Evolutionary conservation across 2,797 vertebrate species (phyloP).

Genomic region (Rachycentron canadum): DNA sequence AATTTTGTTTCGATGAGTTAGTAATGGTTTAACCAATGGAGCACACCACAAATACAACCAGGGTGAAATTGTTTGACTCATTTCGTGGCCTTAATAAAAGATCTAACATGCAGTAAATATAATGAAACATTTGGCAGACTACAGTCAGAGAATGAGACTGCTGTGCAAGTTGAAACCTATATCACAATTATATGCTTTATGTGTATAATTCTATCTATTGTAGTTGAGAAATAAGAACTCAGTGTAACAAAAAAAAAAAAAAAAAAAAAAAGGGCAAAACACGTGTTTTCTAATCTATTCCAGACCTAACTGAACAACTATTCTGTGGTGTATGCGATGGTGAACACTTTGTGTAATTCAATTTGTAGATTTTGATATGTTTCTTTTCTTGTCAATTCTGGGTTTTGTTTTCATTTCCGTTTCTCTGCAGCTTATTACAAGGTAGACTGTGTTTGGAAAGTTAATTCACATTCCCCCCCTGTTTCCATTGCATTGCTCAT

Average conservation of each 20-base stretch:
- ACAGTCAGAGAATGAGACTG: background rate
- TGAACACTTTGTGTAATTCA: slow-evolving; percentile 5
- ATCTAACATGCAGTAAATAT: background rate
- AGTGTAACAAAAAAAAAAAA: background rate
- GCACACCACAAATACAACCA: background rate
- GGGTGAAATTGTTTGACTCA: background rate
- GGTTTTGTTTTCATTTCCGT: background rate
- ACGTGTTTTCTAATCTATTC: background rate
- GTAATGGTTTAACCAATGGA: background rate
- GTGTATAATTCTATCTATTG: background rate
- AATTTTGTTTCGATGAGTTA: background rate
- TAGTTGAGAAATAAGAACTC: background rate
- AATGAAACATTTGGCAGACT: background rate
- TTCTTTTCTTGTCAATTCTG: slow-evolving; percentile 8
- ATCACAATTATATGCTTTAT: background rate
- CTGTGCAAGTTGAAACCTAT: background rate
- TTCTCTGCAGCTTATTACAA: slow-evolving; percentile 28
- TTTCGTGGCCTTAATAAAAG: background rate
- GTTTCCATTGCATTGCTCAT: slow-evolving; percentile 37
- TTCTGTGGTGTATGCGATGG: background rate
- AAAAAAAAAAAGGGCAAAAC: background rate
- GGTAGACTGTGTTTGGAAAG: slow-evolving; percentile 30
- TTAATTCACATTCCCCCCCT: slow-evolving; percentile 27
- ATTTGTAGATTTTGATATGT: background rate
- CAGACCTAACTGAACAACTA: background rate